Evolutionary conservation across 1,140 invertebrate genomes (phyloP), one percentile per base, ranked within the genome.

Genomic region (Caenorhabditis tropicalis): DNA sequence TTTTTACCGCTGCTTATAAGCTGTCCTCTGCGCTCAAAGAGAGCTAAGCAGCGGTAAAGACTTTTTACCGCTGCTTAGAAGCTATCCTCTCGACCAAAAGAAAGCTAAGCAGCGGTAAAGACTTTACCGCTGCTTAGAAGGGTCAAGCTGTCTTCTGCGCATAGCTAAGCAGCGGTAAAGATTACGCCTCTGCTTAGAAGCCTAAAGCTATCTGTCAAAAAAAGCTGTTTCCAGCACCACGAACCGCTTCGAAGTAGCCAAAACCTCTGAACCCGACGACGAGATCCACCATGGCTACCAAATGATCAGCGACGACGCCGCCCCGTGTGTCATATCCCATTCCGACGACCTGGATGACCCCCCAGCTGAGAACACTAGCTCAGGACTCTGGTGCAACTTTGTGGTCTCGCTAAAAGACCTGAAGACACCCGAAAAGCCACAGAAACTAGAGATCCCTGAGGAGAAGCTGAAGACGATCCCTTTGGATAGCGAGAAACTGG

Each of bases 311-410:
- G 58, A 33, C 2, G 65, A n/a, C 1, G 19, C 43, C 36, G 36
- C 43, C 15, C 36, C 36, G 3, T 39, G 36, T 43, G 65, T 65
- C n/a, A 31, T 24, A 27, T 27, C 36, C 16, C 58, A 36, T 36
- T 19, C 65, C 21, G 65, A 74, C 43, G 65, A 74, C 19, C 19
- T 31, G 7, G 65, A 74, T 19, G 36, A 43, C 9, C 6, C 5
- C 16, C 7, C n/a, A 12, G 65, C 43, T 29, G 53, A 58, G 5
- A 27, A 58, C 36, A 46, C 36, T 4, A 43, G 36, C 36, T 74
- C 65, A 33, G 65, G 65, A 1, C 36, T 74, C 9, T 74, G 65
- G 65, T 43, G 36, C 29, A 74, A 74, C 19, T 74, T 74, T 43
- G 36, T 74, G 36, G 43, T 74, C 1, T 15, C 65, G 10, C 65